phyloP scores from a whole-genome alignment of 1,140 invertebrate species.

The Aphaenogaster floridana region DNA sequence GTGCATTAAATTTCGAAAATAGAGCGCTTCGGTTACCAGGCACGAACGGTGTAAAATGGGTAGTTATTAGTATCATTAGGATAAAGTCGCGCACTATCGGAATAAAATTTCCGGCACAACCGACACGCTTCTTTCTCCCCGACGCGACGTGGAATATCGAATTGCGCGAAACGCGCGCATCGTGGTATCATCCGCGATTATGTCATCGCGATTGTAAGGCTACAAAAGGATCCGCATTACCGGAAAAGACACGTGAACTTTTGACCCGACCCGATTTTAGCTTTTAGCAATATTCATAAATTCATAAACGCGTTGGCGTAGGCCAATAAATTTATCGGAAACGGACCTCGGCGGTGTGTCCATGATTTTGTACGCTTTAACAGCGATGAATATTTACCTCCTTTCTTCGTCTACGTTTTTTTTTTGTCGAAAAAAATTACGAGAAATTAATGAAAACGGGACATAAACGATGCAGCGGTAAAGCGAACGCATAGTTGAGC shows the following conservation, averaged over 20 bases:
- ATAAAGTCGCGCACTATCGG: slow-evolving; percentile 11
- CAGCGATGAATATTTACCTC: slow-evolving; percentile 73
- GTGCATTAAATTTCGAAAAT: slow-evolving; percentile 51
- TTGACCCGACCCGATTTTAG: slow-evolving; percentile 69
- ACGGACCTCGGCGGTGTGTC: slow-evolving; percentile 50
- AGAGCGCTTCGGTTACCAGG: slow-evolving; percentile 16
- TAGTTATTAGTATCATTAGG: background rate
- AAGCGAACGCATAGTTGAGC: slow-evolving; percentile 1
- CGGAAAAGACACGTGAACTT: slow-evolving; percentile 68
- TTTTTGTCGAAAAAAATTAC: slow-evolving; percentile 29
- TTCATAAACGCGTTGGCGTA: slow-evolving; percentile 65
- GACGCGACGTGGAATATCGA: background rate
- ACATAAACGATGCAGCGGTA: slow-evolving; percentile 31
- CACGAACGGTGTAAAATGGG: slow-evolving; percentile 32
- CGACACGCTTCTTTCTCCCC: background rate
- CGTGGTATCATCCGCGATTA: slow-evolving; percentile 54
- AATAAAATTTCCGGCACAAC: slow-evolving; percentile 7
- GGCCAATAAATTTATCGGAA: slow-evolving; percentile 70
- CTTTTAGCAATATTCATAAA: slow-evolving; percentile 76
- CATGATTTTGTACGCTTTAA: slow-evolving; percentile 67
- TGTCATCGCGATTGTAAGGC: background rate
- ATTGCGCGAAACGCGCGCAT: background rate
- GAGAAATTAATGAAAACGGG: slow-evolving; percentile 68
- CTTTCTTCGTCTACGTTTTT: slow-evolving; percentile 24
- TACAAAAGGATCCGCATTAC: background rate